Percentiles rank a stretch among this genome's conserved stretches.
Conservation (phyloP, 2,888 invertebrate genomes). For the Drosophila algonquin region DNA sequence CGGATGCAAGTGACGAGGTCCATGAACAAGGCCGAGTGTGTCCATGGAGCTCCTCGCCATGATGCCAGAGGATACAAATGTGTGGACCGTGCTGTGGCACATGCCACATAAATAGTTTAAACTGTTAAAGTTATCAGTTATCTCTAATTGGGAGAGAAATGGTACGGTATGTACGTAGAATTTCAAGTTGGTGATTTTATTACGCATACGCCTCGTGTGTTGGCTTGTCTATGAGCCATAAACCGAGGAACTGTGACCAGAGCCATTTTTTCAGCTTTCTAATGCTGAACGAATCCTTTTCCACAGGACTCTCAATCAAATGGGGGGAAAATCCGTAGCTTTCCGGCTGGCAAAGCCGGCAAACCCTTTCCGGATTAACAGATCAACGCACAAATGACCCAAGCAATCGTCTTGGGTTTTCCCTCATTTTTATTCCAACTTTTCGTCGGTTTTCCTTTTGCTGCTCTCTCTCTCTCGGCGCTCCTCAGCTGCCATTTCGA, state of each 20-base stretch:
- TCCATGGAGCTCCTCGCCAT: slow-evolving; percentile 30
- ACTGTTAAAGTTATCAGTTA: slow-evolving; percentile 33
- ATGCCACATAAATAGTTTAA: slow-evolving; percentile 27
- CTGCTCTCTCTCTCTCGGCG: background rate
- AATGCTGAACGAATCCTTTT: slow-evolving; percentile 36
- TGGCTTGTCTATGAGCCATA: slow-evolving; percentile 11
- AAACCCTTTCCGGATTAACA: slow-evolving; percentile 75
- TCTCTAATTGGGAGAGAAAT: slow-evolving; percentile 47
- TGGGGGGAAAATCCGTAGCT: slow-evolving; percentile 37
- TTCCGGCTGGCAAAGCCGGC: slow-evolving; percentile 20
- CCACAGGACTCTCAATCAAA: slow-evolving; percentile 52
- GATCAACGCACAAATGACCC: slow-evolving; percentile 68
- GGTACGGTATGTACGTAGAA: slow-evolving; percentile 9
- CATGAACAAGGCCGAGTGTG: slow-evolving; percentile 53
- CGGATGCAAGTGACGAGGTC: slow-evolving; percentile 73
- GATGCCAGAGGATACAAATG: slow-evolving; percentile 23
- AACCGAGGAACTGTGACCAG: slow-evolving; percentile 11
- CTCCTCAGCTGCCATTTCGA: slow-evolving; percentile 45
- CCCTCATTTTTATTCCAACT: slow-evolving; percentile 23
- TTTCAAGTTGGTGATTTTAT: slow-evolving; percentile 44
- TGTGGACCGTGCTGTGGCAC: slow-evolving; percentile 7
- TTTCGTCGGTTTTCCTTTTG: slow-evolving; percentile 1
- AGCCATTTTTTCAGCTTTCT: slow-evolving; percentile 22
- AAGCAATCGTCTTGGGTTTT: slow-evolving; percentile 58
- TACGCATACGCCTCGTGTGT: slow-evolving; percentile 49